Conservation (phyloP, 2,113 vertebrate genomes). For the Cranoglanis bouderius region DNA sequence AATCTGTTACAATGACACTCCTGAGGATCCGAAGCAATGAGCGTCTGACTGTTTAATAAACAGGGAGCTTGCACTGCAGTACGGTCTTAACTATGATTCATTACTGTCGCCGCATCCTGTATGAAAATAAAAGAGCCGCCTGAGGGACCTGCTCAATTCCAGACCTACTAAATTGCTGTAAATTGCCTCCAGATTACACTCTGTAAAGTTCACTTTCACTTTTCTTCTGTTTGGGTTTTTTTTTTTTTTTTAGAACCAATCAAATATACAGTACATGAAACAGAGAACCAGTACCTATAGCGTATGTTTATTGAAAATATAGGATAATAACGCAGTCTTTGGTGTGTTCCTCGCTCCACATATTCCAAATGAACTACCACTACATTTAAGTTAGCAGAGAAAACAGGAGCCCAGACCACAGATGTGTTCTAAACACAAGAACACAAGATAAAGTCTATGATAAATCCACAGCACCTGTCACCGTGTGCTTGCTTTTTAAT, state of each 20-base stretch:
- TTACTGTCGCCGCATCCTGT: conserved; percentile 71
- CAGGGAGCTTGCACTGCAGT: conserved; percentile 72
- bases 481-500: neutral
- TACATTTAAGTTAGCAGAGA: neutral
- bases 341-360: neutral
- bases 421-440: neutral
- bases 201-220: conserved; percentile 60
- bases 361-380: neutral
- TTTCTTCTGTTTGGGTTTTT: neutral
- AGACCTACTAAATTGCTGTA: conserved; percentile 67
- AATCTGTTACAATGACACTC: conserved; percentile 70
- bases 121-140: conserved; percentile 75
- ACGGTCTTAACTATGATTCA: conserved; percentile 77
- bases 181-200: conserved; percentile 67
- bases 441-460: neutral
- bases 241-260: conserved; percentile 60
- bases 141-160: conserved; percentile 63
- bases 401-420: neutral
- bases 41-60: conserved; percentile 75
- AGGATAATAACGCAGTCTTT: conserved; percentile 50
- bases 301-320: conserved; percentile 59
- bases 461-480: conserved; percentile 5
- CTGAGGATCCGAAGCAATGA: conserved; percentile 72
- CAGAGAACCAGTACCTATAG: conserved; percentile 50
- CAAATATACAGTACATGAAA: conserved; percentile 68